Conservation (phyloP, 2,888 invertebrate species). For the Trichogramma dendrolimi region DNA sequence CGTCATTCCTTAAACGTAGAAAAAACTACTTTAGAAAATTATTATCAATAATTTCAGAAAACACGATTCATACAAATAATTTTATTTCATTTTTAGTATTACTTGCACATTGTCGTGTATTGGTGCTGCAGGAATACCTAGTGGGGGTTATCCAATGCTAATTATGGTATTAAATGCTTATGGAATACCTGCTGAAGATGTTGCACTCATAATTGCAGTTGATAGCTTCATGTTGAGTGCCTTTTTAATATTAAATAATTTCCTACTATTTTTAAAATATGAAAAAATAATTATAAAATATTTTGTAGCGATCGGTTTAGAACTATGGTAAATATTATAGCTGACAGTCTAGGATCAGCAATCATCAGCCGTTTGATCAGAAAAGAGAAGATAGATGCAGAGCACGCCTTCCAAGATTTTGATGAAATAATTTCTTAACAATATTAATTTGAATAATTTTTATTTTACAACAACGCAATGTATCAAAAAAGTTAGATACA, state of each 20-base stretch:
- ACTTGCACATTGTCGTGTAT: slow-evolving; percentile 96
- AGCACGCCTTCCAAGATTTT: background rate
- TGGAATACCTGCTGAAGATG: slow-evolving; percentile 84
- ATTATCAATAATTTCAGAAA: background rate
- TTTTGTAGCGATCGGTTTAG: slow-evolving; percentile 47
- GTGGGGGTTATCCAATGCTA: slow-evolving; percentile 93
- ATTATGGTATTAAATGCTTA: slow-evolving; percentile 91
- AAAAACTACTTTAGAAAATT: too few relatives aligned
- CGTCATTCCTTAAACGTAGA: too few relatives aligned
- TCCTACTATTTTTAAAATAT: background rate
- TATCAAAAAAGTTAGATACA: slow-evolving; percentile 14
- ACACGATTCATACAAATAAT: background rate
- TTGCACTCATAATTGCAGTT: slow-evolving; percentile 84
- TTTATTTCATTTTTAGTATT: slow-evolving; percentile 59
- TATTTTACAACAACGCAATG: background rate
- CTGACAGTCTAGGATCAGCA: slow-evolving; percentile 45
- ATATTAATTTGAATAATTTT: background rate
- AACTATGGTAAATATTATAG: slow-evolving; percentile 45
- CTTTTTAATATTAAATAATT: slow-evolving; percentile 3
- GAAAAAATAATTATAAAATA: slow-evolving; percentile 1
- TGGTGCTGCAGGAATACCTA: slow-evolving; percentile 95
- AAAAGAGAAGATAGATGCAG: background rate
- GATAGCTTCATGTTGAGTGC: slow-evolving; percentile 83
- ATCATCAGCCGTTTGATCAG: slow-evolving; percentile 34
- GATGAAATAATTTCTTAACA: background rate